phyloP scores from a whole-genome alignment of 2,113 vertebrate genomes.

The Calyptomena viridis region DNA sequence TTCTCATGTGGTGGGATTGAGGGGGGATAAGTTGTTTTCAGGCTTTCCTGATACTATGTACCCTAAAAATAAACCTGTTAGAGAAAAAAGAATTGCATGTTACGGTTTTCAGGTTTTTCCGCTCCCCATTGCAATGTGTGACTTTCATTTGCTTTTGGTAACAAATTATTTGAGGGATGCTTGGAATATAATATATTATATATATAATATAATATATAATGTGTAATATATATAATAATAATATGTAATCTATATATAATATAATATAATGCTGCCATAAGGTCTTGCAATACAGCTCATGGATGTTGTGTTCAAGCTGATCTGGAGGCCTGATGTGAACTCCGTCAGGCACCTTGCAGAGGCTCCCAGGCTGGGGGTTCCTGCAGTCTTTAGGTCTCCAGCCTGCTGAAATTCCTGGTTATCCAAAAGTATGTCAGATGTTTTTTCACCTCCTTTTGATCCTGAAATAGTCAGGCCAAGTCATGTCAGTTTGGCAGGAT shows the following conservation, averaged over 20 bases:
- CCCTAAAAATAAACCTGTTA: neutral
- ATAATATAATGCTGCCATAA: neutral
- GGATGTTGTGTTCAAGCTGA: neutral
- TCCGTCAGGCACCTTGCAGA: neutral
- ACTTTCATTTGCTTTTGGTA: neutral
- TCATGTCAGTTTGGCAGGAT: neutral
- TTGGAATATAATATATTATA: too few relatives aligned
- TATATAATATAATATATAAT: too few relatives aligned
- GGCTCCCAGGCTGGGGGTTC: neutral
- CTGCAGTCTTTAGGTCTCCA: neutral
- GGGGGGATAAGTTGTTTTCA: neutral
- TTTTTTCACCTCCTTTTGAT: neutral
- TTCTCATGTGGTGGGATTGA: neutral
- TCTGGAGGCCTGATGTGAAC: too few relatives aligned
- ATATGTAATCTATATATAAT: too few relatives aligned
- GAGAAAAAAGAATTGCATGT: neutral
- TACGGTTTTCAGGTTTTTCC: neutral
- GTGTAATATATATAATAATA: too few relatives aligned
- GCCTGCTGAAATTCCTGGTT: neutral
- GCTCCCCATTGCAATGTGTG: too few relatives aligned
- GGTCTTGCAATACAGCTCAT: accelerated
- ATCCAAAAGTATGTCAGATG: neutral
- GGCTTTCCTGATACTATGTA: neutral
- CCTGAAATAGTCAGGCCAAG: neutral
- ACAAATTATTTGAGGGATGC: neutral